Evolutionary conservation across 2,797 vertebrate genomes (phyloP).

Genomic region (Paratrypauchen microcephalus): DNA sequence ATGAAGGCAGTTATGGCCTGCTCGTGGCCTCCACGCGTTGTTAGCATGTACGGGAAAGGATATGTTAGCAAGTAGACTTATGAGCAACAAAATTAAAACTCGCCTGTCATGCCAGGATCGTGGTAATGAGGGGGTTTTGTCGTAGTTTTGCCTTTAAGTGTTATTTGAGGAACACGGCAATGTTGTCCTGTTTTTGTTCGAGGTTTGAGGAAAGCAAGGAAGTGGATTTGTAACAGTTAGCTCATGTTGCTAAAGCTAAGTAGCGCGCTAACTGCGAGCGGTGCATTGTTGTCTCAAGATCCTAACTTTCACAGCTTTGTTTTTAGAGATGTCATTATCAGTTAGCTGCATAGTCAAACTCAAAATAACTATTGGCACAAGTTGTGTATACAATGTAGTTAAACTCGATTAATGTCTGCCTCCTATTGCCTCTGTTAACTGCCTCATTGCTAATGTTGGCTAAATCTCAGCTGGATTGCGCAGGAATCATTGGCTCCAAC

Average conservation of each 20-base stretch:
- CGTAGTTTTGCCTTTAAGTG: background rate
- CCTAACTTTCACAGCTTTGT: slow-evolving; percentile 21
- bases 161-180: rapidly evolving
- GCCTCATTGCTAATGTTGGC: slow-evolving; percentile 39
- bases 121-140: background rate
- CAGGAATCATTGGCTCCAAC: slow-evolving; percentile 55
- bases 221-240: slow-evolving; percentile 51
- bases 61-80: slow-evolving; percentile 29
- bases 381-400: rapidly evolving
- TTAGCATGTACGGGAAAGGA: slow-evolving; percentile 58
- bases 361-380: rapidly evolving
- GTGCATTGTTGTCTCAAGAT: slow-evolving; percentile 67
- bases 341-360: background rate
- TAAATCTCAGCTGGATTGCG: slow-evolving; percentile 59
- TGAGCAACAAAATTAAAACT: slow-evolving; percentile 33
- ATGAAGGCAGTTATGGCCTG: slow-evolving; percentile 78
- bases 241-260: slow-evolving; percentile 34
- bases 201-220: slow-evolving; percentile 47
- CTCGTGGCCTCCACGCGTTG: slow-evolving; percentile 78
- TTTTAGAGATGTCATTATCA: background rate
- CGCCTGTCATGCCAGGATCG: slow-evolving; percentile 51
- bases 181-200: slow-evolving; percentile 15
- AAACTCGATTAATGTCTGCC: background rate
- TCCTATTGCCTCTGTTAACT: slow-evolving; percentile 11
- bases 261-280: slow-evolving; percentile 46